Percentiles rank a stretch among this genome's conserved stretches.
phyloP scores from a whole-genome alignment of 2,888 invertebrate genomes.

The Euzophera pinguis region DNA sequence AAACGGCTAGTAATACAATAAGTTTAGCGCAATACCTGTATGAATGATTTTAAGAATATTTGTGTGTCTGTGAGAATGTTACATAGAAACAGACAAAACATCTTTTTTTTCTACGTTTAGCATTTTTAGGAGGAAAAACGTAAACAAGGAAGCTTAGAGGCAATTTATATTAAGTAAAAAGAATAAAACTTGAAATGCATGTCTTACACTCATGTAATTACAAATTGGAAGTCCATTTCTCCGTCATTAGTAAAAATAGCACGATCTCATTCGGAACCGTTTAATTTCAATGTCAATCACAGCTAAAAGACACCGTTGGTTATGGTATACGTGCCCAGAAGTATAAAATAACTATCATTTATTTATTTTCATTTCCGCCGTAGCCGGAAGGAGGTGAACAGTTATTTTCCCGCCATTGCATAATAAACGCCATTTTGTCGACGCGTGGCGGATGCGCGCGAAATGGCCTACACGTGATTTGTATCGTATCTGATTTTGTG shows the following conservation, averaged over 20 bases:
- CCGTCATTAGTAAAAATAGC: constrained; percentile 20
- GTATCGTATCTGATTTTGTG: background rate
- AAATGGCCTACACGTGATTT: constrained; percentile 8
- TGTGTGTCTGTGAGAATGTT: too few species aligned
- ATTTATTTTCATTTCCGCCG: constrained; percentile 43
- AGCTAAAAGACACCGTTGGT: constrained; percentile 25
- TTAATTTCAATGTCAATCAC: constrained; percentile 44
- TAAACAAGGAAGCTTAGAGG: too few species aligned
- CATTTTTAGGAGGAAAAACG: too few species aligned
- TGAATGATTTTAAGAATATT: too few species aligned
- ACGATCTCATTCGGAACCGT: constrained; percentile 29
- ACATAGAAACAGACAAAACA: too few species aligned
- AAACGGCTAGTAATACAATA: too few species aligned
- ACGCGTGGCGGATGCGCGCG: constrained; percentile 18
- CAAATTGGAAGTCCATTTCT: background rate
- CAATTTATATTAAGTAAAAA: too few species aligned
- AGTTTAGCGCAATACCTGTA: too few species aligned
- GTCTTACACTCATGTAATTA: background rate
- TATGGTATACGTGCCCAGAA: constrained; percentile 31
- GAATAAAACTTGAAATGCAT: background rate
- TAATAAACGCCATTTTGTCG: constrained; percentile 38
- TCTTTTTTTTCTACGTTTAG: too few species aligned
- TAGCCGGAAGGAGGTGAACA: constrained; percentile 49
- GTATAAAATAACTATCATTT: constrained; percentile 23
- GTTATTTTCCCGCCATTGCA: constrained; percentile 58